Evolutionary conservation across 2,797 vertebrate genomes (phyloP), one percentile per base, ranked within the genome.

Genomic region (Myotis daubentonii): DNA sequence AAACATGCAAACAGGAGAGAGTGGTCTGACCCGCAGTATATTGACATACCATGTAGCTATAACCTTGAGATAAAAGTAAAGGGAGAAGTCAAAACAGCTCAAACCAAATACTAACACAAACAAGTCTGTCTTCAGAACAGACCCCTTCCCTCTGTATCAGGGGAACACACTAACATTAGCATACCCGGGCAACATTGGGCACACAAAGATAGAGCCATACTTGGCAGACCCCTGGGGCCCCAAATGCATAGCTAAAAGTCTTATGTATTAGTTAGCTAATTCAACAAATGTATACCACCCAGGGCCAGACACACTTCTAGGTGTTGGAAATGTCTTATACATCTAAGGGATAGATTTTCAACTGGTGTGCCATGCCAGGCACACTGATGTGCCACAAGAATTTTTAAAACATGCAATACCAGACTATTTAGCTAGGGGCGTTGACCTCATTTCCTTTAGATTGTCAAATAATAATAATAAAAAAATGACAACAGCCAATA

Each of bases 11-110:
- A 92, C 60, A 89, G 88, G 90, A 91, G 85, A 97, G 95, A 96
- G 87, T 96, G 94, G 83, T 94, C 95, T 97, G 92, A 96, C 97
- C 96, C 65, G 20, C 76, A 89, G 81, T 76, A n/a, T 83, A 74
- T 90, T 88, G 93, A 90, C 70, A 38, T 95, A 93, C 80, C 68
- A 90, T 51, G 65, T 87, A 90, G 86, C 76, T 96, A 91, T 88
- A 94, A 91, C 88, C 94, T 97, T 92, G 87, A 95, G 96, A 96
- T 96, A 96, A 97, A 93, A 96, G 89, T 57, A 91, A 87, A 91
- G 93, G 87, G 82, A 95, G 90, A 97, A 93, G 92, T 97, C 96
- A 96, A 57, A 53, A 90, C 44, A 55, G 25, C 51, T 85, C 71
- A 85, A 95, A 97, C 38, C 2, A n/a, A 94, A 91, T 49, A 90